Evolutionary conservation across 2,113 vertebrate species (phyloP).

Genomic region (Puma concolor): DNA sequence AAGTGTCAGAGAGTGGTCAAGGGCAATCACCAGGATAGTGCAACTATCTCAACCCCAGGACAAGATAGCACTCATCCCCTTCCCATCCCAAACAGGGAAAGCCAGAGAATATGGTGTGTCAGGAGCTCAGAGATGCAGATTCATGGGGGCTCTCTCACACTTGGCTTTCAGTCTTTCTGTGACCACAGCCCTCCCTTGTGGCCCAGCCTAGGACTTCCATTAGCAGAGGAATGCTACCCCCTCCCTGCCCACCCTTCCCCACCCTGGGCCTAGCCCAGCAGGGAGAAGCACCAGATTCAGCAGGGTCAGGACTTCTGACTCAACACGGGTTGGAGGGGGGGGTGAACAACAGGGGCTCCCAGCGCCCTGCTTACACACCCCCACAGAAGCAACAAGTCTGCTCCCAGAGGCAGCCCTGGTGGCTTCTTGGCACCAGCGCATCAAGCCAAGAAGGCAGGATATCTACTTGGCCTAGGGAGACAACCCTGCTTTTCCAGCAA

Average conservation of each 20-base stretch:
- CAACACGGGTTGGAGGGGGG: not conserved
- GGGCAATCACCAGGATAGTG: not conserved
- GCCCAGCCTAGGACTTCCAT: not conserved
- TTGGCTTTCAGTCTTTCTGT: not conserved
- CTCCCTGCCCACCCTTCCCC: not conserved
- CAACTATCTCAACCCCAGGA: not conserved
- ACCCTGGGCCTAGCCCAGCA: not conserved
- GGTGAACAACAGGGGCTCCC: not conserved
- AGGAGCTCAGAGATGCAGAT: not conserved
- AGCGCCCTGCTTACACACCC: not conserved
- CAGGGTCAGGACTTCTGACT: not conserved
- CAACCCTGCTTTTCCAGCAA: not conserved
- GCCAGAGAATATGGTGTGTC: not conserved
- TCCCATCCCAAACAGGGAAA: not conserved
- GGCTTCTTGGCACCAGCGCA: not conserved
- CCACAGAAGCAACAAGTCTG: not conserved
- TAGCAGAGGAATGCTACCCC: not conserved
- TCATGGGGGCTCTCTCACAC: not conserved
- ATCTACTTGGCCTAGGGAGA: rapidly evolving
- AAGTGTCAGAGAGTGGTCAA: not conserved
- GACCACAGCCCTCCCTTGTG: not conserved
- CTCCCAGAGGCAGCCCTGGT: not conserved
- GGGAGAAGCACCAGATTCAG: not conserved
- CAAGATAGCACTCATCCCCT: not conserved
- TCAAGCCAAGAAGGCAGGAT: not conserved